Evolutionary conservation across 2,113 vertebrate genomes (phyloP), one percentile per base, ranked within the genome.

Genomic region (Sturnus vulgaris): DNA sequence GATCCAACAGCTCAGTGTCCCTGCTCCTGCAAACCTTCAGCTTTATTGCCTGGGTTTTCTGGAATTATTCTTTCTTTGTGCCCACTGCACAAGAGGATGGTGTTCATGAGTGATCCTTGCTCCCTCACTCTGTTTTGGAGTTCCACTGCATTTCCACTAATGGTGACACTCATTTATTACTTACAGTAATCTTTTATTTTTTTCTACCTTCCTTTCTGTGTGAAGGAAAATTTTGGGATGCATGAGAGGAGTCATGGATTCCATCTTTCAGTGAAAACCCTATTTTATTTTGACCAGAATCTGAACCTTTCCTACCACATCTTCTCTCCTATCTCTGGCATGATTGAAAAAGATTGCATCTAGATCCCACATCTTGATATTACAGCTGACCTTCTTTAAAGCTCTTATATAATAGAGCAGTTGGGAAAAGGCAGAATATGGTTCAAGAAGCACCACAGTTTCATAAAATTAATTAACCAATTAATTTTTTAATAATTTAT

Each of bases 1-100:
- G 12, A 17, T 66, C 40, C 23, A 47, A 5, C 25, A 12, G 6
- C 53, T 35, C 33, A 31, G 3, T 5, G 13, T 35, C 30, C 3
- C 14, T 73, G 28, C 40, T 46, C 1, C 0, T 39, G 25, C 30
- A 56, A 15, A 24, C 1, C 2, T 14, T 9, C 12, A 14, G 31
- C 12, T 27, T 71, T 24, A 20, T 3, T 3, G 13, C 16, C 5
- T 1, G 7, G 0, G 8, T 11, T 47, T 33, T 6, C 8, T 68
- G 52, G 22, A 39, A 11, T 46, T 27, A 5, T 18, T 8, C n/a
- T 8, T n/a, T 25, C 39, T 42, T 12, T 47, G 52, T 65, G 44
- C 5, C 27, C 11, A 5, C 20, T 61, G 76, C 83, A 46, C 23
- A 4, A 7, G 30, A 65, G 17, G 22, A 35, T 27, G 37, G 11